Evolutionary conservation across 2,888 invertebrate species (phyloP).

Genomic region (Agonopterix arenella): DNA sequence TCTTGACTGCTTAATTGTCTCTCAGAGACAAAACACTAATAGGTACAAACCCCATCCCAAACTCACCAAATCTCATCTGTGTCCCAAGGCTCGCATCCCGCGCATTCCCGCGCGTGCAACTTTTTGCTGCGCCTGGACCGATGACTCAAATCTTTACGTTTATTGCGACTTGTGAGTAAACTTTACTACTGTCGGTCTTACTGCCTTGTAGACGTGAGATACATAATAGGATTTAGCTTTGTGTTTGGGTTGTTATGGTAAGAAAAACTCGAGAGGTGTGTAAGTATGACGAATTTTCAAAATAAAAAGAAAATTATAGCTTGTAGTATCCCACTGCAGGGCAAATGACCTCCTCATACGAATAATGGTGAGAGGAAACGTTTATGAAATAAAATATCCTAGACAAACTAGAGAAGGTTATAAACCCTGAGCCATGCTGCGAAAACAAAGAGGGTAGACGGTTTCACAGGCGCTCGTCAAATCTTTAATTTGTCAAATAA

Average conservation of each 20-base stretch:
- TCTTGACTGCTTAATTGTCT: background rate
- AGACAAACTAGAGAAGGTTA: too few species aligned
- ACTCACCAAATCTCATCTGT: slow-evolving; percentile 3
- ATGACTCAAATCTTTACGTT: slow-evolving; percentile 35
- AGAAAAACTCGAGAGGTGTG: too few species aligned
- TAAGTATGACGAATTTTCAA: background rate
- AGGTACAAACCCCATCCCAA: slow-evolving; percentile 1
- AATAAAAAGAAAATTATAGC: too few species aligned
- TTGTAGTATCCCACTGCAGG: too few species aligned
- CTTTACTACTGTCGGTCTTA: slow-evolving; percentile 7
- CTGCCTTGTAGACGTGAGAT: slow-evolving; percentile 2
- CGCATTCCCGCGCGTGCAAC: slow-evolving; percentile 48
- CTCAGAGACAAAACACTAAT: background rate
- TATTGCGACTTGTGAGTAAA: slow-evolving; percentile 4
- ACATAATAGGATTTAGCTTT: background rate
- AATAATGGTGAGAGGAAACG: too few species aligned
- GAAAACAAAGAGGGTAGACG: too few species aligned
- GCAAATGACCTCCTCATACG: too few species aligned
- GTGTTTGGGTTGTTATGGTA: too few species aligned
- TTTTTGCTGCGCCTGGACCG: slow-evolving; percentile 38
- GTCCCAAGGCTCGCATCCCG: slow-evolving; percentile 7
- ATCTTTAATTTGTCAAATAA: too few species aligned
- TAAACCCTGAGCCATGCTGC: too few species aligned
- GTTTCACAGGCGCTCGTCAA: too few species aligned
- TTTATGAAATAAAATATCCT: too few species aligned